Conservation (phyloP, 2,888 invertebrate genomes). For the Mayetiola destructor region DNA sequence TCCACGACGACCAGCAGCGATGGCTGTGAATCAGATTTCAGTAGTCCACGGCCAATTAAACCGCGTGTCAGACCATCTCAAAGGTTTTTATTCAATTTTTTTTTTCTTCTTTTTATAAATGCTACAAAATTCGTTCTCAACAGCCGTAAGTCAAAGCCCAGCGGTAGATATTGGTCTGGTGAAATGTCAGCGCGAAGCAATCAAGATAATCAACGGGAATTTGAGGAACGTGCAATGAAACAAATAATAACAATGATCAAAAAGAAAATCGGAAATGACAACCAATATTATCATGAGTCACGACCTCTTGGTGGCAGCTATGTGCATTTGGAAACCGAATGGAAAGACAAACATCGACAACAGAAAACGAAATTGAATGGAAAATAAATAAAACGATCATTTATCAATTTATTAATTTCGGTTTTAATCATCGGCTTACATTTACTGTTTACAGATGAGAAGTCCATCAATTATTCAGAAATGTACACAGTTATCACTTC, state of each 20-base stretch:
- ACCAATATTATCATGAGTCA: slow-evolving; percentile 24
- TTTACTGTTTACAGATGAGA: neutral
- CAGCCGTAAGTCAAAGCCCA: slow-evolving; percentile 23
- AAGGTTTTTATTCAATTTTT: neutral
- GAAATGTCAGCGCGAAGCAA: slow-evolving; percentile 68
- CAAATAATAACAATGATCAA: slow-evolving; percentile 29
- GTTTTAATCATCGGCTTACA: neutral
- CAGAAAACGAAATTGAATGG: slow-evolving; percentile 14
- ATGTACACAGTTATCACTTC: no score
- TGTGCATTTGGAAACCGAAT: slow-evolving; percentile 58
- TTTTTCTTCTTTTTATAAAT: no score
- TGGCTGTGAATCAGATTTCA: slow-evolving; percentile 32
- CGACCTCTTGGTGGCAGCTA: slow-evolving; percentile 49
- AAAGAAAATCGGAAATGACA: slow-evolving; percentile 30
- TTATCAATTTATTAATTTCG: slow-evolving; percentile 6
- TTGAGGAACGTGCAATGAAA: slow-evolving; percentile 60
- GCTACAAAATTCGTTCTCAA: neutral
- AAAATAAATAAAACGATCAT: neutral
- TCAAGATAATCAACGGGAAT: slow-evolving; percentile 74
- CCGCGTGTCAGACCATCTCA: neutral
- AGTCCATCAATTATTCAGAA: no score
- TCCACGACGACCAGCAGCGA: slow-evolving; percentile 32
- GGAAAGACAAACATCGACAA: slow-evolving; percentile 42
- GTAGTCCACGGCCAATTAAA: slow-evolving; percentile 21
- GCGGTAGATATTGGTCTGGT: slow-evolving; percentile 56